These are phyloP conservation scores for Urocynchramus pylzowi DNA, from an alignment of 2,113 vertebrate genomes.

Conservation along the genomic window DNA sequence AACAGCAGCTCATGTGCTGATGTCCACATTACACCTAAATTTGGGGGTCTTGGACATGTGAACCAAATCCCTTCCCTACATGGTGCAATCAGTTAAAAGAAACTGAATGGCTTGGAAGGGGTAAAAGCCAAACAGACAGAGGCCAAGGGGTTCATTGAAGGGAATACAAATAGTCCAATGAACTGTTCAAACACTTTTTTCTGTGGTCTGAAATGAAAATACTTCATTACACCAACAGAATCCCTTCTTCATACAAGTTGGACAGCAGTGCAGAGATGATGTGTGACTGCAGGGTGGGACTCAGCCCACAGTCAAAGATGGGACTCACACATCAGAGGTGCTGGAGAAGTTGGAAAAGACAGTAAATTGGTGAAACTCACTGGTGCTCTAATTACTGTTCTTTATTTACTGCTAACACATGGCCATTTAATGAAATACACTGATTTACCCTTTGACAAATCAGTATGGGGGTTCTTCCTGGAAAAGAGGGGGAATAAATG, in stretches of 20 bases:
- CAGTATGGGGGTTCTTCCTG: slow-evolving; percentile 12
- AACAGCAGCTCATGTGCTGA: neutral
- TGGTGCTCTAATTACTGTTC: neutral
- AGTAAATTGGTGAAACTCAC: neutral
- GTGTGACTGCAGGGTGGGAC: neutral
- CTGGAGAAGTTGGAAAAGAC: neutral
- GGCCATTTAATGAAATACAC: neutral
- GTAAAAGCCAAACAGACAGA: neutral
- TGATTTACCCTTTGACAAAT: slow-evolving; percentile 24
- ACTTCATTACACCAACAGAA: neutral
- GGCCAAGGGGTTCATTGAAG: neutral
- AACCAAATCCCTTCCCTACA: neutral
- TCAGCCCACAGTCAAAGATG: neutral
- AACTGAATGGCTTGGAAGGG: neutral
- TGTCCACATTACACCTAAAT: neutral
- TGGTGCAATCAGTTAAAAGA: neutral
- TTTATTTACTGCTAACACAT: neutral
- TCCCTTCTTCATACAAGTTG: neutral
- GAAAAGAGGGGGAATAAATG: neutral
- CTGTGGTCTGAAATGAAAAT: neutral
- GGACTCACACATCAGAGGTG: neutral
- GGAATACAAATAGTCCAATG: neutral
- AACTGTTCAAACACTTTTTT: neutral
- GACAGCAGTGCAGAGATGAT: neutral
- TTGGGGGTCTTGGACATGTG: neutral